These are phyloP conservation scores for Mystacornis crossleyi DNA, from an alignment of 2,113 vertebrate genomes.

Conservation along the genomic window DNA sequence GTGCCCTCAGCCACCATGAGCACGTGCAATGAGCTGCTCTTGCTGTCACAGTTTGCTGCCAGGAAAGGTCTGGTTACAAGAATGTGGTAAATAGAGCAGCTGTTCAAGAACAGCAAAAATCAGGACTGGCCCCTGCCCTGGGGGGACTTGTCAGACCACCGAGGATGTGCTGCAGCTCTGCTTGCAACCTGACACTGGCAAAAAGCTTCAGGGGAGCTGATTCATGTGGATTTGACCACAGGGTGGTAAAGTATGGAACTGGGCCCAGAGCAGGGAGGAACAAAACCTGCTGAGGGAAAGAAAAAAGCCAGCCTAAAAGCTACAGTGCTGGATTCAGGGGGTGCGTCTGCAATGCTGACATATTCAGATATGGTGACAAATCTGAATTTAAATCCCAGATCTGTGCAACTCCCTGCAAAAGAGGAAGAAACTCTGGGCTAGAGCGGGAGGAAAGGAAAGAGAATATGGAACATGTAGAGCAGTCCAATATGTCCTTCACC, in stretches of 20 bases:
- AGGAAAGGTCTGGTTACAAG: background rate
- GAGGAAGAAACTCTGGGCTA: background rate
- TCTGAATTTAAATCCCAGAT: background rate
- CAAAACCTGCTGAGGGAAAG: background rate
- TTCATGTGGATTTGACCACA: background rate
- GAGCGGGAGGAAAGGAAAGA: background rate
- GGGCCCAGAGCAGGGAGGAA: background rate
- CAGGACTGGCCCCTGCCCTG: background rate
- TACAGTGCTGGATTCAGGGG: background rate
- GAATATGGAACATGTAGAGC: background rate
- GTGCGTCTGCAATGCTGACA: background rate
- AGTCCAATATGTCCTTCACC: background rate
- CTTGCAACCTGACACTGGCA: background rate
- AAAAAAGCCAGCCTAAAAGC: background rate
- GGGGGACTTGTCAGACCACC: slow-evolving; percentile 2
- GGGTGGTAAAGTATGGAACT: background rate
- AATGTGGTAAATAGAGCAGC: background rate
- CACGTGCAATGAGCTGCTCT: rapidly evolving
- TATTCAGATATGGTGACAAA: background rate
- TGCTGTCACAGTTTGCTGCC: background rate
- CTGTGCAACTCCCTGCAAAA: background rate
- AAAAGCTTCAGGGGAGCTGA: background rate
- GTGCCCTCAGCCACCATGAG: background rate
- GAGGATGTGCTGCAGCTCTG: background rate
- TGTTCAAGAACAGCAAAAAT: background rate